Percentiles rank a stretch among this genome's conserved stretches.
Conservation (phyloP, 2,113 vertebrate species). For the Dermatemys mawii region DNA sequence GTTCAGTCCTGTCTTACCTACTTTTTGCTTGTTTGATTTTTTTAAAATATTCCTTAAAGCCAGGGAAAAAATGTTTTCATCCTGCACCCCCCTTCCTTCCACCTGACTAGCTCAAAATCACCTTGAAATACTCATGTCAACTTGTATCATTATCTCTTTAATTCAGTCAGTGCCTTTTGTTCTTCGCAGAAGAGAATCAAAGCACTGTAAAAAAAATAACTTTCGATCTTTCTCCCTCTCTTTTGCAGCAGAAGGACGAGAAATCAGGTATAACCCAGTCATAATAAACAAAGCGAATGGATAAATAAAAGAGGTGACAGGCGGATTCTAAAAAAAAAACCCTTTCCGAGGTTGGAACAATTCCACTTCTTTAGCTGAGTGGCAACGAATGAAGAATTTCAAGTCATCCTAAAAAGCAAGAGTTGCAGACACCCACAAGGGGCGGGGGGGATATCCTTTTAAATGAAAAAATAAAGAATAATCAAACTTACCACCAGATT, state of each 20-base stretch:
- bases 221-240: slow-evolving; percentile 52
- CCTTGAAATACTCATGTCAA: slow-evolving; percentile 73
- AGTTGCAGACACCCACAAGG: slow-evolving; percentile 47
- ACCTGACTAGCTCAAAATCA: slow-evolving; percentile 71
- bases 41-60: not conserved
- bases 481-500: slow-evolving; percentile 92
- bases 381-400: slow-evolving; percentile 67
- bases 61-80: not conserved
- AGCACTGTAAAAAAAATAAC: slow-evolving; percentile 55
- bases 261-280: slow-evolving; percentile 71
- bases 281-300: slow-evolving; percentile 70
- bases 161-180: slow-evolving; percentile 76
- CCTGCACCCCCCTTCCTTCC: slow-evolving; percentile 29
- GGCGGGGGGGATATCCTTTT: not conserved
- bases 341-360: slow-evolving; percentile 70
- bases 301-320: slow-evolving; percentile 70
- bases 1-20: slow-evolving; percentile 20
- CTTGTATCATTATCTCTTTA: slow-evolving; percentile 74
- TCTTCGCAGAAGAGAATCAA: slow-evolving; percentile 74
- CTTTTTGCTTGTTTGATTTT: not conserved
- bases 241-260: slow-evolving; percentile 63
- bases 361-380: slow-evolving; percentile 68
- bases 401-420: slow-evolving; percentile 52
- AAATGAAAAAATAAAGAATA: slow-evolving; percentile 25
- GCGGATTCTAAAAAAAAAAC: slow-evolving; percentile 55